phyloP scores from a whole-genome alignment of 2,797 vertebrate species.

The Coranthus polyacanthus region DNA sequence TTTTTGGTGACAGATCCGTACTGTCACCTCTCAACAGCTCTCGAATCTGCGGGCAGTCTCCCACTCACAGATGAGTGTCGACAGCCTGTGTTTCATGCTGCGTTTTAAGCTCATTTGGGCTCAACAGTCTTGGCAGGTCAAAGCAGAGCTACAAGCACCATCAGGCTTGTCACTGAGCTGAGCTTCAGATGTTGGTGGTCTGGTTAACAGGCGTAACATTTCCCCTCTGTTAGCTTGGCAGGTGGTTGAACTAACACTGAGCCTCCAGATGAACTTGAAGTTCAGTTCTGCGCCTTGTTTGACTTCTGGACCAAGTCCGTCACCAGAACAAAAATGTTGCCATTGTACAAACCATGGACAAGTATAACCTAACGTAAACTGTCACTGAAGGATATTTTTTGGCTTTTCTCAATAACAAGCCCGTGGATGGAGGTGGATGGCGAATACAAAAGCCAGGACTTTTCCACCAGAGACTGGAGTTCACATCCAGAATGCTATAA shows the following conservation, averaged over 20 bases:
- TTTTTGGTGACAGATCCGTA: constrained; percentile 34
- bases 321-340: no score
- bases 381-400: no score
- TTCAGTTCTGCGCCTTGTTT: constrained; percentile 39
- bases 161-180: constrained; percentile 57
- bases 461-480: no score
- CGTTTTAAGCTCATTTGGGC: constrained; percentile 71
- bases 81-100: constrained; percentile 70
- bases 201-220: constrained; percentile 67
- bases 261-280: constrained; percentile 42
- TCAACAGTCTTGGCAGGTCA: constrained; percentile 69
- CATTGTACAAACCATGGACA: no score
- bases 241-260: constrained; percentile 51
- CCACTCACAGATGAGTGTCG: constrained; percentile 42
- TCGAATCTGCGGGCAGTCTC: constrained; percentile 38
- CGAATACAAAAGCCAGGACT: no score
- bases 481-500: no score
- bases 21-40: constrained; percentile 61
- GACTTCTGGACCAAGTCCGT: constrained; percentile 3
- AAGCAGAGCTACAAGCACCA: constrained; percentile 55
- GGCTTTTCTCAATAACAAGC: no score
- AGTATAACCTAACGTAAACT: no score
- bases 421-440: no score
- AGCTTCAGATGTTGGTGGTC: constrained; percentile 55
- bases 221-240: constrained; percentile 58